Percentiles rank a stretch among this genome's conserved stretches.
These are phyloP conservation scores for Zoanthus gigantus DNA, from an alignment of 92 coral and sea anemone species.

Conservation along the genomic window DNA sequence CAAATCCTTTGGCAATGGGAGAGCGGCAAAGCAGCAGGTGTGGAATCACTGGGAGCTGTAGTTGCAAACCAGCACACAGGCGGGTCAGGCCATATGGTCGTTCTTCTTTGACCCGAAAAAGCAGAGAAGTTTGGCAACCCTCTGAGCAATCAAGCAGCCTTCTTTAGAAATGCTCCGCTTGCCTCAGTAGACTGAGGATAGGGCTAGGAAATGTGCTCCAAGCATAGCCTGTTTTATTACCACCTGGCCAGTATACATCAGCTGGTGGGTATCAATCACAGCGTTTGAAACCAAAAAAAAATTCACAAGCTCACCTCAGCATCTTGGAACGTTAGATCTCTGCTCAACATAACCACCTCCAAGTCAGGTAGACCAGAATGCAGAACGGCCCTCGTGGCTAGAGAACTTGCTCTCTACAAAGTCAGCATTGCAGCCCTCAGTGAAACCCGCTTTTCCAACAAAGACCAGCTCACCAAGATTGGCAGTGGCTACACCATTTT, in stretches of 20 bases:
- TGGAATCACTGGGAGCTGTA: constrained; percentile 58
- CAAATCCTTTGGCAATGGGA: constrained; percentile 60
- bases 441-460: constrained; percentile 35
- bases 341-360: constrained; percentile 1
- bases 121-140: constrained; percentile 55
- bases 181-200: constrained; percentile 59
- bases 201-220: constrained; percentile 67
- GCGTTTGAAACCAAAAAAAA: constrained; percentile 46
- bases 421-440: too few relatives aligned
- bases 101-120: constrained; percentile 26
- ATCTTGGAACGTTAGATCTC: constrained; percentile 3
- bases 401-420: too few relatives aligned
- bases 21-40: constrained; percentile 61
- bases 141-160: constrained; percentile 68
- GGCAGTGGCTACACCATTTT: constrained; percentile 53
- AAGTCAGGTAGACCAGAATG: too few relatives aligned
- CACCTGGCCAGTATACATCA: constrained; percentile 55
- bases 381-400: too few relatives aligned
- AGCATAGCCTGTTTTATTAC: constrained; percentile 45
- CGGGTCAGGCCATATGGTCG: constrained; percentile 61
- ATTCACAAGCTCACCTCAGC: constrained; percentile 20
- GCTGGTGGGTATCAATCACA: constrained; percentile 50
- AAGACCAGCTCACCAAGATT: constrained; percentile 54
- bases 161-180: constrained; percentile 69
- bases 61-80: constrained; percentile 56